These are phyloP conservation scores for Eupithecia dodoneata DNA, from an alignment of 2,888 invertebrate genomes.

Conservation along the genomic window DNA sequence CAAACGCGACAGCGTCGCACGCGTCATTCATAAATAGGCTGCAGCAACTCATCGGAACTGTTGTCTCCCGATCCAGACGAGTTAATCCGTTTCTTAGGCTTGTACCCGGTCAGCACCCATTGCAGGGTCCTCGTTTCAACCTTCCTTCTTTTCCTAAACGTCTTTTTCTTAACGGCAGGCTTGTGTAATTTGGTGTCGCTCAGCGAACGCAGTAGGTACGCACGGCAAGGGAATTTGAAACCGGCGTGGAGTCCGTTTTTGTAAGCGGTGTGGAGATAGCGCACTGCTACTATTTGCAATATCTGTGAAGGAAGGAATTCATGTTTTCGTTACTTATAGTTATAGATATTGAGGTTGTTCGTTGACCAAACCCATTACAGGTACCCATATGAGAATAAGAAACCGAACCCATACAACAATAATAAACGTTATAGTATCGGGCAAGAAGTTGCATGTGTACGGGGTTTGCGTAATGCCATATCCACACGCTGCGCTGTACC, in stretches of 20 bases:
- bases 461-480: background rate
- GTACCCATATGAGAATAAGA: too few relatives aligned
- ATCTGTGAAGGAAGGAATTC: slow-evolving; percentile 53
- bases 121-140: slow-evolving; percentile 65
- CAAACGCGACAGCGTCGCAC: background rate
- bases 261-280: slow-evolving; percentile 78
- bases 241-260: slow-evolving; percentile 72
- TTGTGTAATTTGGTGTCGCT: slow-evolving; percentile 59
- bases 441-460: too few relatives aligned
- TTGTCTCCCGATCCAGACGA: slow-evolving; percentile 66
- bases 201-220: slow-evolving; percentile 70
- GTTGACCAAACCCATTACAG: background rate
- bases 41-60: slow-evolving; percentile 73
- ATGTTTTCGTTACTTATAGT: background rate
- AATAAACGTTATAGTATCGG: too few relatives aligned
- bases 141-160: slow-evolving; percentile 57
- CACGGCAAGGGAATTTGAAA: slow-evolving; percentile 69
- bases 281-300: slow-evolving; percentile 71
- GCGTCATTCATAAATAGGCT: slow-evolving; percentile 70
- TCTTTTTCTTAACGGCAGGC: slow-evolving; percentile 49
- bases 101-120: slow-evolving; percentile 65
- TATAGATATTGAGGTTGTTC: background rate
- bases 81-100: slow-evolving; percentile 48
- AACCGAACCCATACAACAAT: too few relatives aligned
- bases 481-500: background rate